Base-by-base conservation (phyloP, 1,140 invertebrate species). In the Pseudomyrmex pallidus region DNA sequence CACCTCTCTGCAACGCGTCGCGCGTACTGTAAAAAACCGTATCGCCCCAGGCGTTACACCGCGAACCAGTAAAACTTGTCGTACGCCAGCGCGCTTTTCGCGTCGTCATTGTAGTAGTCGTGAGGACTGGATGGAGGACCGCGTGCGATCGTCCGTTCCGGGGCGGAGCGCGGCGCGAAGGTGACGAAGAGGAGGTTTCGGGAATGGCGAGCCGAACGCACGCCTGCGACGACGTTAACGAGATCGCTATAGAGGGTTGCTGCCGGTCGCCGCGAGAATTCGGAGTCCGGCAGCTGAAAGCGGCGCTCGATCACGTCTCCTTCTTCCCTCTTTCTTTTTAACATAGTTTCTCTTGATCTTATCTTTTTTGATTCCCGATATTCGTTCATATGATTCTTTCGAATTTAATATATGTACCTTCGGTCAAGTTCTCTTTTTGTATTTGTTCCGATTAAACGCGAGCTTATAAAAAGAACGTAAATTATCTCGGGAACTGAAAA, bases 51-150 rank as follows among this genome's bases (percentile, higher is more conserved):
- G 93, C 92, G 88, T 94, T 93, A 93, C 92, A 93, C 92, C 91
- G 87, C 92, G 92, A 93, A 93, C 93, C 93, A 93, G 93, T 93
- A 93, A 93, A 93, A 94, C 93, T 92, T 93, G 92, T 93, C 92
- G 91, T 92, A 89, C 89, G 86, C 88, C 89, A 82, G 72, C 84
- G 68, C 84, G 50, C 13, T 54, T 62, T 64, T 83, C 72, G 59
- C 64, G 44, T 61, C 52, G 61, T 80, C 48, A 62, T 10, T 12
- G 15, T 67, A 64, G 67, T 2, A 44, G 57, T 35, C 57, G 13
- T 17, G 4, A 44, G 67, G 59, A 63, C 46, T 44, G 66, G 50
- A 52, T 44, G 5, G 5, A 35, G 5, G 5, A 35, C 10, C 22
- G 44, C 62, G 56, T 44, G 52, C 22, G 20, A 70, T 54, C n/a